Evolutionary conservation across 2,888 invertebrate genomes (phyloP).

Genomic region (Temnothorax rugatulus): DNA sequence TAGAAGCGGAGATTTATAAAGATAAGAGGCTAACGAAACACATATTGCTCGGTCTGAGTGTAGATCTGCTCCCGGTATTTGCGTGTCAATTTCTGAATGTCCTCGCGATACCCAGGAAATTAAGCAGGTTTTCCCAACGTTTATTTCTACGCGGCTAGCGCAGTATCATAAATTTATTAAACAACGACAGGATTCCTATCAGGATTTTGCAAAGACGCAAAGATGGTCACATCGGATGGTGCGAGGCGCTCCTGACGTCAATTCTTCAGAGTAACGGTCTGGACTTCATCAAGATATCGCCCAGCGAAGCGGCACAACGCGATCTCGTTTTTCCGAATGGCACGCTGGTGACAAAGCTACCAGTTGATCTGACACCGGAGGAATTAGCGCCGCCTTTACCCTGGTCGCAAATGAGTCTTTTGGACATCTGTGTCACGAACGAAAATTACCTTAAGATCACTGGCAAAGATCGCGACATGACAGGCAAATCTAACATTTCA

Average conservation of each 20-base stretch:
- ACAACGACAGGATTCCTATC: background rate
- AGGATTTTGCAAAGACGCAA: conserved; percentile 53
- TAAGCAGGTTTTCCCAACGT: conserved; percentile 85
- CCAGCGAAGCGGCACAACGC: conserved; percentile 79
- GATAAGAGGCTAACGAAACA: conserved; percentile 70
- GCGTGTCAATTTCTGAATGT: conserved; percentile 89
- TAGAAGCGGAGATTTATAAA: conserved; percentile 63
- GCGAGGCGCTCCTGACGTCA: conserved; percentile 87
- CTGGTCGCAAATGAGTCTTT: conserved; percentile 60
- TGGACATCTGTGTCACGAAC: conserved; percentile 65
- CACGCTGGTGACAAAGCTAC: conserved; percentile 67
- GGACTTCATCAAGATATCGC: conserved; percentile 82
- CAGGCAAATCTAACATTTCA: conserved; percentile 44
- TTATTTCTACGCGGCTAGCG: background rate
- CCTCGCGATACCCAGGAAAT: conserved; percentile 87
- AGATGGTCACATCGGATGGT: conserved; percentile 86
- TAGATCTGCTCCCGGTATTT: conserved; percentile 86
- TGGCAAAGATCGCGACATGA: conserved; percentile 40
- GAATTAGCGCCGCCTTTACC: conserved; percentile 71
- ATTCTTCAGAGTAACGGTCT: conserved; percentile 87
- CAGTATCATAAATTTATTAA: background rate
- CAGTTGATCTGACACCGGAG: conserved; percentile 71
- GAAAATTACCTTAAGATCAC: conserved; percentile 19
- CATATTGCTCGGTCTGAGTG: conserved; percentile 85
- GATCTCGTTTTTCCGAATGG: conserved; percentile 86